Percentiles rank a stretch among this genome's conserved stretches.
Conservation (phyloP, 2,797 vertebrate genomes). For the Mormyrus hasselquistii region DNA sequence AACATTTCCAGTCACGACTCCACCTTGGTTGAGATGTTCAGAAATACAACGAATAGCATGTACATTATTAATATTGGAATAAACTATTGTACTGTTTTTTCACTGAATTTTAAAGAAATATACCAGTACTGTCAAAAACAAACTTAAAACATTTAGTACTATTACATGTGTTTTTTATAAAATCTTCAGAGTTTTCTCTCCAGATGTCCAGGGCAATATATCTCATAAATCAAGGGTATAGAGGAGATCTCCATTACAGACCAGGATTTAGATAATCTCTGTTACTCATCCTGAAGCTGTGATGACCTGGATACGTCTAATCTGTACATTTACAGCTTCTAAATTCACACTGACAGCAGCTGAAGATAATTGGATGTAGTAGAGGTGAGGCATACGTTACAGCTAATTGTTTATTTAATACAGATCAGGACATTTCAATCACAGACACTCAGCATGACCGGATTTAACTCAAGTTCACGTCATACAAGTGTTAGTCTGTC, state of each 20-base stretch:
- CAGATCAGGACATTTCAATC: background rate
- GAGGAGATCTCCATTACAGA: background rate
- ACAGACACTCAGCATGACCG: constrained; percentile 22
- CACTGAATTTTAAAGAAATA: background rate
- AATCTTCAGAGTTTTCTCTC: background rate
- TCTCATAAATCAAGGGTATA: background rate
- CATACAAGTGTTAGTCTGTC: background rate
- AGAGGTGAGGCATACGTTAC: background rate
- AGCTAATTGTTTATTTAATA: background rate
- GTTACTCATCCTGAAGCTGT: background rate
- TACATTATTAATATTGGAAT: background rate
- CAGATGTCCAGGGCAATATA: background rate
- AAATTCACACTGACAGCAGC: background rate
- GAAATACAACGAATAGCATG: background rate
- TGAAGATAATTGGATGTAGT: background rate
- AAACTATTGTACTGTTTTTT: background rate
- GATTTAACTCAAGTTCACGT: constrained; percentile 31
- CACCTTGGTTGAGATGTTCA: background rate
- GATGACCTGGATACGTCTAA: background rate
- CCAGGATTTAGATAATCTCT: background rate
- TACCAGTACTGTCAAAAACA: background rate
- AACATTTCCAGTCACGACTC: background rate
- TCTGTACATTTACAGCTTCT: background rate
- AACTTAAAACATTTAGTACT: background rate
- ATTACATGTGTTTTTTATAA: background rate